Percentiles rank a stretch among this genome's conserved stretches.
Conservation (phyloP, 2,888 invertebrate species). For the Platycheirus albimanus region DNA sequence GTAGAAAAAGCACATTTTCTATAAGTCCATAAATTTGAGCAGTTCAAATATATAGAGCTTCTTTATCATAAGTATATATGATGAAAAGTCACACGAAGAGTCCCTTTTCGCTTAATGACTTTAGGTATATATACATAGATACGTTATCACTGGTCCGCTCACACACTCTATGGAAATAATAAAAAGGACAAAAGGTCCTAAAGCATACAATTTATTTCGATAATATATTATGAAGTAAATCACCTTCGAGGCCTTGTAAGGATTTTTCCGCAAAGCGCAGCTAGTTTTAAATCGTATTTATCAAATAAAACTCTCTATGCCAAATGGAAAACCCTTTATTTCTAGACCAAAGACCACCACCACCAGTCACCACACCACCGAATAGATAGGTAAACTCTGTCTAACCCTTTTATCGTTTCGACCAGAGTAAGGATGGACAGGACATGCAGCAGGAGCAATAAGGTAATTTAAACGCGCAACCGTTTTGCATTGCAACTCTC, state of each 20-base stretch:
- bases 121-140: no score
- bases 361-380: neutral
- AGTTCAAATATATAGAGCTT: no score
- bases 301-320: conserved; percentile 57
- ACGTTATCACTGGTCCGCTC: conserved; percentile 42
- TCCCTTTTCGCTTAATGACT: conserved; percentile 23
- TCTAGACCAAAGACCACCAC: conserved; percentile 7
- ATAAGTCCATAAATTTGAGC: no score
- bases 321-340: conserved; percentile 16
- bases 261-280: conserved; percentile 33
- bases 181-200: conserved; percentile 15
- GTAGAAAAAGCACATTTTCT: no score
- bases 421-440: no score
- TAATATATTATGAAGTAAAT: conserved; percentile 65
- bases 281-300: conserved; percentile 62
- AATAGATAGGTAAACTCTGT: no score
- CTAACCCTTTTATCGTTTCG: conserved; percentile 62
- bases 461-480: conserved; percentile 52
- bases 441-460: conserved; percentile 36
- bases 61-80: no score
- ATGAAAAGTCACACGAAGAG: neutral
- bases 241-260: conserved; percentile 43
- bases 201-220: conserved; percentile 51
- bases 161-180: neutral
- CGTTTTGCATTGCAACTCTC: conserved; percentile 58